Evolutionary conservation across 2,888 invertebrate species (phyloP), one percentile per base, ranked within the genome.

Genomic region (Eristalinus sepulchralis): DNA sequence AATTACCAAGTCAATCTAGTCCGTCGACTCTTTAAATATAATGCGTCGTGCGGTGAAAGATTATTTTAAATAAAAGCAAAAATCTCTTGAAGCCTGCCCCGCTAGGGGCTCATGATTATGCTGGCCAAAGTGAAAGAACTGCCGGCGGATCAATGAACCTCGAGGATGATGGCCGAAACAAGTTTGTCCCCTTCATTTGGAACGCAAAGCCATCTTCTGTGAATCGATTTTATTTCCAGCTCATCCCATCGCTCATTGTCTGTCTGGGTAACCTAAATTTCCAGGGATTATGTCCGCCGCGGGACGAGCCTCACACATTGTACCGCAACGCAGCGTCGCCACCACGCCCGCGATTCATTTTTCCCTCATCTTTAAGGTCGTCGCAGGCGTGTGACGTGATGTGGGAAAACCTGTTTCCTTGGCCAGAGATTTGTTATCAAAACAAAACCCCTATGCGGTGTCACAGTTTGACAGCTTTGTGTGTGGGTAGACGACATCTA

Each of bases 251-350:
- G 4, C n/a, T 39, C 47, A 22, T 31, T 70, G 17, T 60, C 24
- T 39, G n/a, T n/a, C 17, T 5, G 11, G 5, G 17, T 73, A 55
- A 73, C 72, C 72, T 34, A 53, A 73, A 63, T 63, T 34, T 55
- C 33, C 62, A 63, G n/a, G 63, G 63, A 55, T 72, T 63, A 47
- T 60, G 17, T 2, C 47, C 47, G 17, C 2, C 17, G 31, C 11
- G 34, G 66, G 71, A 64, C 70, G 57, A 64, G 66, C 60, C 70
- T 64, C 64, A 79, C 79, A 72, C 79, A 79, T 72, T 57, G 47
- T 79, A 79, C 79, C 79, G 79, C 71, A 79, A 79, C 71, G 63
- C 34, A 27, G 55, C 62, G n/a, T n/a, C 77, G 62, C 77, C 77
- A 63, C 39, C 63, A 10, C 34, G 57, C 39, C 5, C 22, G 55